Evolutionary conservation across 2,797 vertebrate species (phyloP).

Genomic region (Microctenopoma stevenorrisi): DNA sequence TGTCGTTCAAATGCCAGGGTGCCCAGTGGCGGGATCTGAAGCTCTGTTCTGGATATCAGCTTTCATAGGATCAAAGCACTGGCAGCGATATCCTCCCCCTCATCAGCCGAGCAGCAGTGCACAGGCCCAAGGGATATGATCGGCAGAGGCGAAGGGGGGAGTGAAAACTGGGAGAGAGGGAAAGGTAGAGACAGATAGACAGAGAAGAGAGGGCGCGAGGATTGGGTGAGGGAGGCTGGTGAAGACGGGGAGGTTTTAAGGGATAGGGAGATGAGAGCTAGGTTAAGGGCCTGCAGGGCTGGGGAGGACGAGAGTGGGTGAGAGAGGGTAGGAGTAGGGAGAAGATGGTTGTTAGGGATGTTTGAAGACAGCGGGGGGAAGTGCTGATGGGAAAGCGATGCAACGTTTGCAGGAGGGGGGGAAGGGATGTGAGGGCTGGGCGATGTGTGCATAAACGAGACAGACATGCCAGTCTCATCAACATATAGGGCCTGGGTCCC

Average conservation of each 20-base stretch:
- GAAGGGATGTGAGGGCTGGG: slow-evolving; percentile 24
- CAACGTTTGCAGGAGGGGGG: slow-evolving; percentile 26
- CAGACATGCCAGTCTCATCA: slow-evolving; percentile 67
- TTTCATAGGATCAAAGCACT: slow-evolving; percentile 84
- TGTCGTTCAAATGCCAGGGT: slow-evolving; percentile 80
- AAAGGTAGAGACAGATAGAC: slow-evolving; percentile 25
- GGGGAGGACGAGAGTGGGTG: slow-evolving; percentile 66
- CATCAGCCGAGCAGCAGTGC: slow-evolving; percentile 74
- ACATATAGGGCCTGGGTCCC: slow-evolving; percentile 73
- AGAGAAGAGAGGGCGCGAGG: slow-evolving; percentile 17
- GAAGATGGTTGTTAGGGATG: slow-evolving; percentile 77
- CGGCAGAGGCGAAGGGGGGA: slow-evolving; percentile 59
- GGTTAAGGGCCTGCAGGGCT: slow-evolving; percentile 80
- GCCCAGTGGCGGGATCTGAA: slow-evolving; percentile 74
- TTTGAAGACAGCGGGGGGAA: slow-evolving; percentile 75
- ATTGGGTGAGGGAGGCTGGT: slow-evolving; percentile 46
- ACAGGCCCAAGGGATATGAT: slow-evolving; percentile 76
- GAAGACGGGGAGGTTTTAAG: slow-evolving; percentile 65
- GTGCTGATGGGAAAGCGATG: slow-evolving; percentile 63
- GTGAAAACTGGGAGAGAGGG: slow-evolving; percentile 41
- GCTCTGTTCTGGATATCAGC: slow-evolving; percentile 80
- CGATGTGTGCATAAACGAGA: slow-evolving; percentile 61
- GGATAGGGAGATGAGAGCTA: slow-evolving; percentile 69
- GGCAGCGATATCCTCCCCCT: slow-evolving; percentile 80
- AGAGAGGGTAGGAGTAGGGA: slow-evolving; percentile 64